Percentiles rank a stretch among this genome's conserved stretches.
Conservation (phyloP, 2,113 vertebrate species). For the Hemicordylus capensis region DNA sequence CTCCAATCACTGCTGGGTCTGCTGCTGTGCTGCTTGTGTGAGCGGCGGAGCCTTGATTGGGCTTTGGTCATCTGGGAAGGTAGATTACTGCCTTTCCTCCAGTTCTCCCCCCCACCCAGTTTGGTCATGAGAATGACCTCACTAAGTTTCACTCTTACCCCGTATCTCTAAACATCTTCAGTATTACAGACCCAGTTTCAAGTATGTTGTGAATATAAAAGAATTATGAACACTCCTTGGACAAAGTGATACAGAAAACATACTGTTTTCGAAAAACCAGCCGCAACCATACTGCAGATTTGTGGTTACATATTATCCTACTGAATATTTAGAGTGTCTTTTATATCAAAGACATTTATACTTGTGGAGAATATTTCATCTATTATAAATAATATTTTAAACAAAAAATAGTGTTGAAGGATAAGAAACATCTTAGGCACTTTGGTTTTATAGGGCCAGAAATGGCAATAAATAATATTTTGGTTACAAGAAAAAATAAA, state of each 20-base stretch:
- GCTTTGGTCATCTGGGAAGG: too few species aligned
- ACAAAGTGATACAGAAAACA: background rate
- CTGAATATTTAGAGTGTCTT: background rate
- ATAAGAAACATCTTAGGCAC: background rate
- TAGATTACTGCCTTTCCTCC: too few species aligned
- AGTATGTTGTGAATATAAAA: background rate
- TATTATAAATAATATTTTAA: too few species aligned
- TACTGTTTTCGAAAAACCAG: background rate
- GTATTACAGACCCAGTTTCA: background rate
- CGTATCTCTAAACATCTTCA: background rate
- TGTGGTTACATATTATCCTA: background rate
- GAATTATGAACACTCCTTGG: background rate
- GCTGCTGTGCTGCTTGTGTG: too few species aligned
- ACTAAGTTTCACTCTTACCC: background rate
- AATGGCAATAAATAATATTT: background rate
- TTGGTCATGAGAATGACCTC: too few species aligned
- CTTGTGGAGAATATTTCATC: background rate
- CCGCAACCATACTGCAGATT: background rate
- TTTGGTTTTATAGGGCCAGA: background rate
- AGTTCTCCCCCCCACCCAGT: too few species aligned
- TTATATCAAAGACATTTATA: slow-evolving; percentile 17
- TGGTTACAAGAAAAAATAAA: background rate
- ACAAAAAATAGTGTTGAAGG: background rate
- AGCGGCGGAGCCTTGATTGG: too few species aligned
- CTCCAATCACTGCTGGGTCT: too few species aligned